Percentiles rank a stretch among this genome's conserved stretches.
Conservation (phyloP, 2,797 vertebrate genomes). For the Pseudochirops cupreus region DNA sequence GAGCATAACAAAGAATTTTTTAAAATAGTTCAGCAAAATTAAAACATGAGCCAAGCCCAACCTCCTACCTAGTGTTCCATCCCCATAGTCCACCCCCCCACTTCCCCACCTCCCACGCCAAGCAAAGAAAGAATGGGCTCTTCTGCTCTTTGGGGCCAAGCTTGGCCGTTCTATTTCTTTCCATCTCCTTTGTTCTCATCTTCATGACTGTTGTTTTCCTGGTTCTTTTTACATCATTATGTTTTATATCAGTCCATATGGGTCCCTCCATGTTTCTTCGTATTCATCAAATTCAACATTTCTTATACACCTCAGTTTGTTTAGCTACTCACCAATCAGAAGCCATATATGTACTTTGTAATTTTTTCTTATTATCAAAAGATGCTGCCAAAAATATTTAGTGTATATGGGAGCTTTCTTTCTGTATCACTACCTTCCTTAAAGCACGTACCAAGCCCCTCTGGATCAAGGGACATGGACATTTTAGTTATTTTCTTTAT, state of each 20-base stretch:
- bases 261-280: not conserved
- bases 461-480: not conserved
- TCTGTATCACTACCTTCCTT: not conserved
- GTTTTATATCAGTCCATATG: not conserved
- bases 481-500: not conserved
- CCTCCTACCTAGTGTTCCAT: accelerated
- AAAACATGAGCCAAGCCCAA: not conserved
- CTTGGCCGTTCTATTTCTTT: not conserved
- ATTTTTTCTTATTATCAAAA: not conserved
- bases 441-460: not conserved
- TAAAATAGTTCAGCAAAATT: not conserved
- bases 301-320: not conserved
- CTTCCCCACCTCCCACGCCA: no score
- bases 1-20: not conserved
- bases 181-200: not conserved
- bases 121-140: not conserved
- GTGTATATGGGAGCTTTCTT: not conserved
- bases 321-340: not conserved
- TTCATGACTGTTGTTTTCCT: not conserved
- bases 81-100: not conserved
- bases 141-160: not conserved
- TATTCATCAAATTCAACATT: not conserved
- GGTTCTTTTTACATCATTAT: not conserved
- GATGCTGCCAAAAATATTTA: not conserved
- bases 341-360: not conserved